Evolutionary conservation across 2,888 invertebrate species (phyloP).

Genomic region (Ischnus inquisitorius): DNA sequence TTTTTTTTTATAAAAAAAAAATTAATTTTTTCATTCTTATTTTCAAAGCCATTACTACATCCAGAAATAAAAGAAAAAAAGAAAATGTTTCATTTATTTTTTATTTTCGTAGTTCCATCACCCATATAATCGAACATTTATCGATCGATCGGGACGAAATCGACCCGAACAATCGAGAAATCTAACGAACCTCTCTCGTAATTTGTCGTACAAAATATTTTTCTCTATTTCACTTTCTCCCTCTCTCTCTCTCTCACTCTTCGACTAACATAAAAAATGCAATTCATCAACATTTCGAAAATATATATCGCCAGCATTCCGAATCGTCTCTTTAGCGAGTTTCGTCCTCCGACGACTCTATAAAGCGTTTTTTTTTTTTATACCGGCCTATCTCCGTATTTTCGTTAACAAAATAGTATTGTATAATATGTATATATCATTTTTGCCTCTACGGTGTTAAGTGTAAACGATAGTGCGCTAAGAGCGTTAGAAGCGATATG

Average conservation of each 20-base stretch:
- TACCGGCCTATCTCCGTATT: background rate
- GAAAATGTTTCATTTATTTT: too few relatives aligned
- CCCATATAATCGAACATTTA: constrained; percentile 46
- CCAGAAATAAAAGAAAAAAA: too few relatives aligned
- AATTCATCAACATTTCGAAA: constrained; percentile 43
- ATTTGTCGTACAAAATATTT: constrained; percentile 60
- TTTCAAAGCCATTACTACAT: background rate
- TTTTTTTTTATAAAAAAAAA: too few relatives aligned
- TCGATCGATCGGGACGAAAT: constrained; percentile 24
- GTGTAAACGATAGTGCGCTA: constrained; percentile 36
- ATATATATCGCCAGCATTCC: constrained; percentile 34
- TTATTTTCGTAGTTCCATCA: constrained; percentile 46
- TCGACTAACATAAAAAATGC: constrained; percentile 54
- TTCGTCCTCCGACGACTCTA: background rate
- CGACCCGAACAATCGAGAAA: constrained; percentile 49
- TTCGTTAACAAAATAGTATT: constrained; percentile 45
- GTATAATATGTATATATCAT: constrained; percentile 42
- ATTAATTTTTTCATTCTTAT: too few relatives aligned
- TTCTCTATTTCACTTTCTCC: constrained; percentile 25
- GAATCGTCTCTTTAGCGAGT: background rate
- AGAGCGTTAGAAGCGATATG: constrained; percentile 50
- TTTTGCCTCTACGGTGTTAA: constrained; percentile 23
- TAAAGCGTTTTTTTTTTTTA: background rate
- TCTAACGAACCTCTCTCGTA: constrained; percentile 11
- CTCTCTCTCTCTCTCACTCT: constrained; percentile 22